Evolutionary conservation across 2,797 vertebrate genomes (phyloP).

Genomic region (Buphagus erythrorhynchus): DNA sequence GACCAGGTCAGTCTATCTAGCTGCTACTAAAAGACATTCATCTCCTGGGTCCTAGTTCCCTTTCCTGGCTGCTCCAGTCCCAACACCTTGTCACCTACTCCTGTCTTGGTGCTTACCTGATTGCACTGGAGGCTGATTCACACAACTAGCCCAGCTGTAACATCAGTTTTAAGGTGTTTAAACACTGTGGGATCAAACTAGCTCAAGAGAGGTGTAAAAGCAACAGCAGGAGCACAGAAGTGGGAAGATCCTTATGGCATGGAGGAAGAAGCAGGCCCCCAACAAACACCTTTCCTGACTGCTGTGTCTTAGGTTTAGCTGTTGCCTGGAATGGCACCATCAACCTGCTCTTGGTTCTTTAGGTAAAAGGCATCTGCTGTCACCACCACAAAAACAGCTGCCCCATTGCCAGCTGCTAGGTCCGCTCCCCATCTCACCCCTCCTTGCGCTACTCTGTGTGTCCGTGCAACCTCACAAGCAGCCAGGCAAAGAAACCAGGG

Average conservation of each 20-base stretch:
- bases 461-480: background rate
- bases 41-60: background rate
- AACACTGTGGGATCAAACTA: background rate
- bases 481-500: background rate
- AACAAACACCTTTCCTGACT: background rate
- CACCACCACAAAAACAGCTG: background rate
- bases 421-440: fast-evolving
- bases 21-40: background rate
- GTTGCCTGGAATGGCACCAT: background rate
- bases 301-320: background rate
- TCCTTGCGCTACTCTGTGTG: background rate
- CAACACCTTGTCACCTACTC: background rate
- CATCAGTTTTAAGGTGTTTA: background rate
- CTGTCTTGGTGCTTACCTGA: background rate
- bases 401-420: background rate
- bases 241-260: background rate
- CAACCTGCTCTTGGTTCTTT: background rate
- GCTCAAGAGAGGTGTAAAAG: background rate
- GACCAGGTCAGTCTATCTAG: background rate
- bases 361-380: too few species aligned
- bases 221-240: background rate
- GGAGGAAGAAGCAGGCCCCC: background rate
- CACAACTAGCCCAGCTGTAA: background rate
- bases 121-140: background rate
- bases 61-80: background rate